A percentile compares a stretch with the other conserved stretches of the same genome.
These are phyloP conservation scores for Narcine bancroftii DNA, from an alignment of 2,113 vertebrate genomes.

Conservation along the genomic window DNA sequence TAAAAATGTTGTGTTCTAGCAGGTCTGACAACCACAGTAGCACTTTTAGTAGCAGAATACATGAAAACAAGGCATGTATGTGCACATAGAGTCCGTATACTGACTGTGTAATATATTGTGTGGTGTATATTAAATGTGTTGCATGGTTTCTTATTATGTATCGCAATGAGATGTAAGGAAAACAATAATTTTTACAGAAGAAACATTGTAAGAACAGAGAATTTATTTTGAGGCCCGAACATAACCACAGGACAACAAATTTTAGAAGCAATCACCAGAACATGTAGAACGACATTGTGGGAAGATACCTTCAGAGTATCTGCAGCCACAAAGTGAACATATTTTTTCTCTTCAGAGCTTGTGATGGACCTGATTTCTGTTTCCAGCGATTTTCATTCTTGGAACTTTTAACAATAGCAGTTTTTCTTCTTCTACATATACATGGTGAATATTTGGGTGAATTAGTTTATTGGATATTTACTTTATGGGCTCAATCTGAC, in stretches of 20 bases:
- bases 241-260: not conserved
- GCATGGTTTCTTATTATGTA: not conserved
- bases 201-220: not conserved
- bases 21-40: conserved; percentile 15
- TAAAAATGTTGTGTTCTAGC: not conserved
- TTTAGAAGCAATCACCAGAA: not conserved
- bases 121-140: conserved; percentile 20
- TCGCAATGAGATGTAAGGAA: not conserved
- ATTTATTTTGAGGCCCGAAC: not conserved
- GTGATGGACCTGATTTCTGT: not conserved
- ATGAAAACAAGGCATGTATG: not conserved
- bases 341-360: not conserved
- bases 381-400: not conserved
- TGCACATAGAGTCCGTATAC: not conserved
- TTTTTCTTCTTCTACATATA: not conserved
- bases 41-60: conserved; percentile 4
- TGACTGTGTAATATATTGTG: not conserved
- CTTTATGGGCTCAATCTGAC: not conserved
- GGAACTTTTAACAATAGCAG: not conserved
- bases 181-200: not conserved
- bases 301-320: not conserved
- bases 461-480: not conserved
- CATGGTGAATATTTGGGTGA: not conserved
- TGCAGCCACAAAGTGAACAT: not conserved
- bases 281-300: not conserved